Percentiles rank a stretch among this genome's conserved stretches.
phyloP scores from a whole-genome alignment of 35 echinoderm and acorn worm genomes.

The Apostichopus japonicus region DNA sequence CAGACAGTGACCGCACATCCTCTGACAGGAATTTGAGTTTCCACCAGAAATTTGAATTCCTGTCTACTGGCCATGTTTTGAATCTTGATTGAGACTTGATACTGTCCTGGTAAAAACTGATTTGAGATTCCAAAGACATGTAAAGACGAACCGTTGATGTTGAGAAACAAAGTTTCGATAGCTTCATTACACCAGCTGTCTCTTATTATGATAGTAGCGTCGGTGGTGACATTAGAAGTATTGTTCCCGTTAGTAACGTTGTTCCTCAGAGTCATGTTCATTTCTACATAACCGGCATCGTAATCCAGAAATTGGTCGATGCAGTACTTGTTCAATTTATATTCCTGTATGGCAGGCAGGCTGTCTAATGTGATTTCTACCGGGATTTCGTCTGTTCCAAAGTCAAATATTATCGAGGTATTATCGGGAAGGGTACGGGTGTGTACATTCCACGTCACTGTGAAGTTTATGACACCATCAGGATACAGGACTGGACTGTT shows the following conservation, averaged over 20 bases:
- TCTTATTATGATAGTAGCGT: background rate
- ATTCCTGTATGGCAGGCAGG: background rate
- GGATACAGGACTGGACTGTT: slow-evolving; percentile 72
- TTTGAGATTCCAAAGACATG: background rate
- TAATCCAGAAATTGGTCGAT: background rate
- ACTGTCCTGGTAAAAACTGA: slow-evolving; percentile 43
- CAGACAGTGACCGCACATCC: background rate
- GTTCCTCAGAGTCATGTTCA: background rate
- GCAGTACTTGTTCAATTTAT: slow-evolving; percentile 6
- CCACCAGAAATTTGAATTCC: slow-evolving; percentile 50
- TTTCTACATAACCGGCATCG: background rate
- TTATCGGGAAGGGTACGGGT: slow-evolving; percentile 68
- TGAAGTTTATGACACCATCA: slow-evolving; percentile 68
- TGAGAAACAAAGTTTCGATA: background rate
- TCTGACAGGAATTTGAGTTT: slow-evolving; percentile 70
- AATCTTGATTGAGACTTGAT: slow-evolving; percentile 34
- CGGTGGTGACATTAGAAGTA: background rate
- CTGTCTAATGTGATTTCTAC: slow-evolving; percentile 7
- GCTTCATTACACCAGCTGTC: background rate
- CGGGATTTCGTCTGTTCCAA: slow-evolving; percentile 41
- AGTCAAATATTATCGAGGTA: slow-evolving; percentile 58
- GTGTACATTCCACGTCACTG: slow-evolving; percentile 49
- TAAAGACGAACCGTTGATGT: slow-evolving; percentile 11
- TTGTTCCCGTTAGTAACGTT: background rate
- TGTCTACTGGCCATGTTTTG: slow-evolving; percentile 71